Conservation (phyloP, 2,113 vertebrate species). For the Dryoscopus gambensis region DNA sequence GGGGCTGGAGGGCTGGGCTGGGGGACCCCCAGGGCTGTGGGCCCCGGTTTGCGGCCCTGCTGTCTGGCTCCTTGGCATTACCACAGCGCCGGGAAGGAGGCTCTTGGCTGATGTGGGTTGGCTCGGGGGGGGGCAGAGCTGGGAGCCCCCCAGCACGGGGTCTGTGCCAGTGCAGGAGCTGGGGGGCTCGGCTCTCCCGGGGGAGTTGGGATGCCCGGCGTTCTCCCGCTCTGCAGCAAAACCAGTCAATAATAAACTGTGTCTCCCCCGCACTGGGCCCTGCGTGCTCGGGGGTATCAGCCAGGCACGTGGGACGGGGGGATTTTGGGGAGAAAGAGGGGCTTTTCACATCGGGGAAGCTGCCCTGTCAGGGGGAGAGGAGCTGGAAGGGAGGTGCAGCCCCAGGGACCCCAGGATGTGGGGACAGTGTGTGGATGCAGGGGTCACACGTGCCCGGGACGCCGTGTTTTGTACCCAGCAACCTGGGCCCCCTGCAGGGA, state of each 20-base stretch:
- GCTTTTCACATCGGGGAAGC: neutral
- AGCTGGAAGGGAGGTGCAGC: neutral
- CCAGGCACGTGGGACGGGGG: rapidly evolving
- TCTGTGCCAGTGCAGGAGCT: rapidly evolving
- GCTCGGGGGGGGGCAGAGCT: neutral
- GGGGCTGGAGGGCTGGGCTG: neutral
- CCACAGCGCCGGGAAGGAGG: rapidly evolving
- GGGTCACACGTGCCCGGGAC: rapidly evolving
- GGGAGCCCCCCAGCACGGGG: neutral
- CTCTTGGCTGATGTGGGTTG: neutral
- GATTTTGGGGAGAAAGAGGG: neutral
- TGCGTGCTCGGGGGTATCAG: neutral
- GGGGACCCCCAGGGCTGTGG: too few species aligned
- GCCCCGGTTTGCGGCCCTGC: rapidly evolving
- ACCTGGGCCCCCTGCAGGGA: rapidly evolving
- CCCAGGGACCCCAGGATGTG: too few species aligned
- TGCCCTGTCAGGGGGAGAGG: neutral
- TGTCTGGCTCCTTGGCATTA: neutral
- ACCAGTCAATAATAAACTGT: neutral
- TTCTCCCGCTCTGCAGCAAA: neutral
- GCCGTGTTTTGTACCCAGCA: too few species aligned
- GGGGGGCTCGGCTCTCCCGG: neutral
- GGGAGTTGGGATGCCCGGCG: neutral
- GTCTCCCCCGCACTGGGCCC: neutral
- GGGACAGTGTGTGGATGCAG: rapidly evolving